Evolutionary conservation across 2,113 vertebrate species (phyloP).

Genomic region (Catagonus wagneri): DNA sequence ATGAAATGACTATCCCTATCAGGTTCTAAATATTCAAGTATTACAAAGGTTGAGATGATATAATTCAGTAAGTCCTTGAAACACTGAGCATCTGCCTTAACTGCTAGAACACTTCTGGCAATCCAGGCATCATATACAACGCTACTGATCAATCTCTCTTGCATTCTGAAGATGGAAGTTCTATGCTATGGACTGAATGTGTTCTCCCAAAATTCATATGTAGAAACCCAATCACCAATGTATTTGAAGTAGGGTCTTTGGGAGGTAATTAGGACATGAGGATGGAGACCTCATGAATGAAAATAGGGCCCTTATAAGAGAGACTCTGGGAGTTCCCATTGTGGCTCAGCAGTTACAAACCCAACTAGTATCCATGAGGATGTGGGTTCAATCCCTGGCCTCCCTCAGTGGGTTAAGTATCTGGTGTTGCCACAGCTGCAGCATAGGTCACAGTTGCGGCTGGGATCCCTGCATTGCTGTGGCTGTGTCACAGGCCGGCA

Average conservation of each 20-base stretch:
- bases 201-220: neutral
- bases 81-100: neutral
- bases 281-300: neutral
- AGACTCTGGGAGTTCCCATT: neutral
- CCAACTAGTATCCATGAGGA: no score
- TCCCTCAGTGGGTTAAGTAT: no score
- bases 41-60: neutral
- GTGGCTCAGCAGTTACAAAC: no score
- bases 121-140: neutral
- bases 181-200: neutral
- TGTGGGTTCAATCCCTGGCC: no score
- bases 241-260: neutral
- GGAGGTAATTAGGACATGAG: neutral
- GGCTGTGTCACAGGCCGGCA: no score
- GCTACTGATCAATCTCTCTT: neutral
- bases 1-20: neutral
- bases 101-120: neutral
- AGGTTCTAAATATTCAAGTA: neutral
- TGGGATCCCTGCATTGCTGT: no score
- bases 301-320: neutral
- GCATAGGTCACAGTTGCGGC: no score
- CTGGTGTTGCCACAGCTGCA: no score
- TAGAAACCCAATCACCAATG: neutral
- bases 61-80: neutral
- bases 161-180: neutral